Evolutionary conservation across 2,113 vertebrate genomes (phyloP).

Genomic region (Sitta europaea): DNA sequence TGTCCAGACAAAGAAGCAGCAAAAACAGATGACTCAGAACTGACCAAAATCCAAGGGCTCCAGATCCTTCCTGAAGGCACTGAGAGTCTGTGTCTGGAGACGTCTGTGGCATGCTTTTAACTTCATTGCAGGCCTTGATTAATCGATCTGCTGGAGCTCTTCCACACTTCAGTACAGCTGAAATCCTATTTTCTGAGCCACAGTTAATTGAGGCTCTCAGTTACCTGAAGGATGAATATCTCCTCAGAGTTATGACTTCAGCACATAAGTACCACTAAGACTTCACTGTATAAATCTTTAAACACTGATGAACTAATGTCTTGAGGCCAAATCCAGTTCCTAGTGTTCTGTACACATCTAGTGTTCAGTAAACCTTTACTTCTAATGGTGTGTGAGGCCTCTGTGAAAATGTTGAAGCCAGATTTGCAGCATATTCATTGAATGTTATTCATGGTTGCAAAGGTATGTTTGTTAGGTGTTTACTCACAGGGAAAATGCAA

Average conservation of each 20-base stretch:
- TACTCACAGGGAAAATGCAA: background rate
- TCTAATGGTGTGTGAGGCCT: background rate
- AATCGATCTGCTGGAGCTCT: constrained; percentile 29
- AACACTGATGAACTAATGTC: constrained; percentile 31
- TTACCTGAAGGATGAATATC: constrained; percentile 40
- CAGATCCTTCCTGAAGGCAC: background rate
- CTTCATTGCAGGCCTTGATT: constrained; percentile 26
- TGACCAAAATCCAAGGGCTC: constrained; percentile 20
- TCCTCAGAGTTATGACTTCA: constrained; percentile 41
- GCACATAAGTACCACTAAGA: background rate
- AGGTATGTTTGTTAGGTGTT: background rate
- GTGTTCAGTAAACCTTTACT: background rate
- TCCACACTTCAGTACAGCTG: background rate
- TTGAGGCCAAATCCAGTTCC: background rate
- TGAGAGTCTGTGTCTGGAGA: background rate
- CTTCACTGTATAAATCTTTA: constrained; percentile 51
- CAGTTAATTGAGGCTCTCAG: constrained; percentile 38
- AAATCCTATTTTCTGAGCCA: constrained; percentile 46
- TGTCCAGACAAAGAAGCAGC: background rate
- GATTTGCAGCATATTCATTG: background rate
- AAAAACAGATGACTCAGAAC: background rate
- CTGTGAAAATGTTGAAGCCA: background rate
- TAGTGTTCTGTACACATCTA: background rate
- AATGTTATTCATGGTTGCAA: background rate
- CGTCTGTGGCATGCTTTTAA: constrained; percentile 25